Evolutionary conservation across 2,113 vertebrate genomes (phyloP).

Genomic region (Bujurquina vittata): DNA sequence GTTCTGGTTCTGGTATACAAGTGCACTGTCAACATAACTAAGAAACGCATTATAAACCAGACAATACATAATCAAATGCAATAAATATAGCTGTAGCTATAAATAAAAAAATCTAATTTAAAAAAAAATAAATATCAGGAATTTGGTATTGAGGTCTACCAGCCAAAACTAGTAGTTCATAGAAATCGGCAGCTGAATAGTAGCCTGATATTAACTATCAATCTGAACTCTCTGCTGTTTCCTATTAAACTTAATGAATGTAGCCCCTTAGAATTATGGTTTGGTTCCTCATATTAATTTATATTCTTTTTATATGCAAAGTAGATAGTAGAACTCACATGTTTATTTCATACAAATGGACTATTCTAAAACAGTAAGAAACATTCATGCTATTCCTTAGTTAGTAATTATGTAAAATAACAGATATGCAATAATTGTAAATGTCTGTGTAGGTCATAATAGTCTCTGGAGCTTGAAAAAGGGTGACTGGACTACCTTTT

Average conservation of each 20-base stretch:
- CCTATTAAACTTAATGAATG: background rate
- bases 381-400: background rate
- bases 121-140: too few relatives aligned
- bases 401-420: background rate
- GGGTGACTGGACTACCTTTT: too few relatives aligned
- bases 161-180: too few relatives aligned
- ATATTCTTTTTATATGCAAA: background rate
- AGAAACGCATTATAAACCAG: conserved; percentile 14
- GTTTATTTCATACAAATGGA: background rate
- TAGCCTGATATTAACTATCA: background rate
- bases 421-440: background rate
- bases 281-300: background rate
- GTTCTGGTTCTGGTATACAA: background rate
- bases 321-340: background rate
- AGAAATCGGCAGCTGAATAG: too few relatives aligned
- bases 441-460: too few relatives aligned
- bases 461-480: too few relatives aligned
- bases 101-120: too few relatives aligned
- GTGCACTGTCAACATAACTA: background rate
- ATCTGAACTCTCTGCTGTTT: background rate
- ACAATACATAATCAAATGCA: background rate
- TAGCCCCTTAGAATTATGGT: background rate
- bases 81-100: background rate
- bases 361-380: background rate
- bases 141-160: too few relatives aligned